These are phyloP conservation scores for Phalacrocorax pelagicus DNA, from an alignment of 2,113 vertebrate genomes.

Conservation along the genomic window DNA sequence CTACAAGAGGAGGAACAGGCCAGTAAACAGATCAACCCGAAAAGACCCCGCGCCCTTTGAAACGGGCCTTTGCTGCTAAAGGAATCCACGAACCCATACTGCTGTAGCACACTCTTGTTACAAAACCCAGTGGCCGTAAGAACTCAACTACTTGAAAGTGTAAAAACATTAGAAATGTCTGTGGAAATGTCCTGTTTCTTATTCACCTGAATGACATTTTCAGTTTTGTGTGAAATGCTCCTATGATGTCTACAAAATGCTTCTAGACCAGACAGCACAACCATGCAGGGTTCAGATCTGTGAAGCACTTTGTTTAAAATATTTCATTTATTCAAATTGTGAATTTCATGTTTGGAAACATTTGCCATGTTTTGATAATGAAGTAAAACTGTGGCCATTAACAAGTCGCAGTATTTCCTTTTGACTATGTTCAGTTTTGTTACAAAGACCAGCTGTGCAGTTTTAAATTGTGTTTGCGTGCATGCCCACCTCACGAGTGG, in stretches of 20 bases:
- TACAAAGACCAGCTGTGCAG: slow-evolving; percentile 69
- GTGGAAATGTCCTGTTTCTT: slow-evolving; percentile 78
- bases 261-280: slow-evolving; percentile 76
- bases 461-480: slow-evolving; percentile 74
- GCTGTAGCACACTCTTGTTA: slow-evolving; percentile 71
- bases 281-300: slow-evolving; percentile 70
- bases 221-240: slow-evolving; percentile 78
- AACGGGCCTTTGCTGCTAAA: slow-evolving; percentile 65
- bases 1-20: slow-evolving; percentile 97
- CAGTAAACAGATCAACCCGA: slow-evolving; percentile 98
- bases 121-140: slow-evolving; percentile 64
- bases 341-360: slow-evolving; percentile 72
- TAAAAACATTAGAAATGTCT: slow-evolving; percentile 74
- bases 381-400: slow-evolving; percentile 74
- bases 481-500: slow-evolving; percentile 81
- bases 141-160: slow-evolving; percentile 76
- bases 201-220: slow-evolving; percentile 74
- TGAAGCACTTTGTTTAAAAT: slow-evolving; percentile 76
- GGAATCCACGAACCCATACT: slow-evolving; percentile 60
- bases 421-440: slow-evolving; percentile 57
- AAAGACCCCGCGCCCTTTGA: slow-evolving; percentile 92
- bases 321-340: slow-evolving; percentile 69
- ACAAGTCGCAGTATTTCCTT: slow-evolving; percentile 70
- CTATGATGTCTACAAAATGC: slow-evolving; percentile 78
- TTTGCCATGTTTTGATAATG: slow-evolving; percentile 72